These are phyloP conservation scores for Plectrocnemia conspersa DNA, from an alignment of 1,140 invertebrate species.

Conservation along the genomic window DNA sequence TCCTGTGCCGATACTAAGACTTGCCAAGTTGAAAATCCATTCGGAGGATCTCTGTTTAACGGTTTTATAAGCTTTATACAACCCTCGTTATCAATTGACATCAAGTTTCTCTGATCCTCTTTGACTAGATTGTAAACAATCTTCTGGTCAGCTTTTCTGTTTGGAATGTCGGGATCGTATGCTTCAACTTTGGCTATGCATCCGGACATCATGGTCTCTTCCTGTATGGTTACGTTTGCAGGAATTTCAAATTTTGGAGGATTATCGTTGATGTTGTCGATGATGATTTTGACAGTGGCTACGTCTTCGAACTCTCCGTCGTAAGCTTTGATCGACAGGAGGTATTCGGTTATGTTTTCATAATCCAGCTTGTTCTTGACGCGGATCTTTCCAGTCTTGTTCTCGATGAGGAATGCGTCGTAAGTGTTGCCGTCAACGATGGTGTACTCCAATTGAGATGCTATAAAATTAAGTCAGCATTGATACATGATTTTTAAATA, in stretches of 20 bases:
- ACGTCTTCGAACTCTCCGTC: constrained; percentile 74
- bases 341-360: constrained; percentile 75
- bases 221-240: constrained; percentile 63
- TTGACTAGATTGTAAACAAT: constrained; percentile 73
- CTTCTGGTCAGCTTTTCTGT: constrained; percentile 66
- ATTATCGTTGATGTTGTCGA: constrained; percentile 81
- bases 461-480: no score
- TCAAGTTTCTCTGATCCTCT: constrained; percentile 62
- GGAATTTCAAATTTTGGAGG: constrained; percentile 68
- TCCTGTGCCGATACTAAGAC: constrained; percentile 80
- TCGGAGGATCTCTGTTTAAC: constrained; percentile 81
- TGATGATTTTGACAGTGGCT: constrained; percentile 70
- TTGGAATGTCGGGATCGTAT: constrained; percentile 79
- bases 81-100: constrained; percentile 67
- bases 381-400: constrained; percentile 72
- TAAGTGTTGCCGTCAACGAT: constrained; percentile 73
- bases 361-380: constrained; percentile 77
- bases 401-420: constrained; percentile 73
- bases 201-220: constrained; percentile 59
- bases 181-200: constrained; percentile 67
- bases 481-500: no score
- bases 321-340: constrained; percentile 68
- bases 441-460: constrained; percentile 73
- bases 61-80: constrained; percentile 72
- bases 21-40: constrained; percentile 77